phyloP scores from a whole-genome alignment of 2,797 vertebrate genomes.

The Propithecus perrieri region DNA sequence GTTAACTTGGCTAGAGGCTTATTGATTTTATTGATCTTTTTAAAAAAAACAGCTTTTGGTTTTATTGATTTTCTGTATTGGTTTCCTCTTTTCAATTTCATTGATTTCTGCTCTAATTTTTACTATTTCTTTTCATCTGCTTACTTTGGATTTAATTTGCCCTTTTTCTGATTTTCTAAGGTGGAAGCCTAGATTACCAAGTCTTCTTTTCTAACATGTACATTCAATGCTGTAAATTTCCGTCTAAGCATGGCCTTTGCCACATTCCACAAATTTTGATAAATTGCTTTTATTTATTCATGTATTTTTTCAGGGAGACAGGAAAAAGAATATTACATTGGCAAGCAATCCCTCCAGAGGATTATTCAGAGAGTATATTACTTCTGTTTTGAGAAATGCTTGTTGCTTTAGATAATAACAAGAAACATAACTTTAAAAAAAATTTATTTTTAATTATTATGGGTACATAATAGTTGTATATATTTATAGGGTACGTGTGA shows the following conservation, averaged over 20 bases:
- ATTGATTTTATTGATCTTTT: background rate
- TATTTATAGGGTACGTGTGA: too few species aligned
- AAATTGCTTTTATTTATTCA: background rate
- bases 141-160: background rate
- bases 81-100: background rate
- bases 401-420: constrained; percentile 7
- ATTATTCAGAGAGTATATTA: background rate
- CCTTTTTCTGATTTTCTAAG: background rate
- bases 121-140: background rate
- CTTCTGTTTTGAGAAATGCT: constrained; percentile 2
- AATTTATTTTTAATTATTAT: background rate
- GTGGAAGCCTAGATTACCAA: background rate
- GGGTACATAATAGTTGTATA: too few species aligned
- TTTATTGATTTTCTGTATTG: background rate
- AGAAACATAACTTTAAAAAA: background rate
- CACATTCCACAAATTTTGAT: background rate
- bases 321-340: background rate
- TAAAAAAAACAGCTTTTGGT: background rate
- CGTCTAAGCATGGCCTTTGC: background rate
- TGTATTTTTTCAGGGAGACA: background rate
- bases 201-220: background rate
- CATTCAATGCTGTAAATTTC: background rate
- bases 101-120: background rate
- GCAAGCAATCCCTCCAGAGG: background rate
- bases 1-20: background rate